These are phyloP conservation scores for Tetramorium alpestre DNA, from an alignment of 1,140 invertebrate species.

Conservation along the genomic window DNA sequence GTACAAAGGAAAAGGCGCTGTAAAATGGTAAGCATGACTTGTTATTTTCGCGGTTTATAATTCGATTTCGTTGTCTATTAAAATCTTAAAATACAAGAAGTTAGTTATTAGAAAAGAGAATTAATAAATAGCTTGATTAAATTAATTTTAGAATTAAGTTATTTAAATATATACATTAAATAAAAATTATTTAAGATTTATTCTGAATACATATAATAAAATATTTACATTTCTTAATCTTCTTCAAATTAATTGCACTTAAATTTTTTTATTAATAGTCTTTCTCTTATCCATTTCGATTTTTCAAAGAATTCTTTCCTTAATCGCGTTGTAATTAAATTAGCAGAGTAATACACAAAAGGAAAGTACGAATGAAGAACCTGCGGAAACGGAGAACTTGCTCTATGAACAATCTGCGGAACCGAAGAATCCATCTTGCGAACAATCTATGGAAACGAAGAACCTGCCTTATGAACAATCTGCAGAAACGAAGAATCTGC, in stretches of 20 bases:
- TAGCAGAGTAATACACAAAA: constrained; percentile 74
- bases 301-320: background rate
- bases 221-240: background rate
- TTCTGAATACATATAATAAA: background rate
- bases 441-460: constrained; percentile 74
- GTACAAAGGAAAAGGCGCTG: constrained; percentile 2
- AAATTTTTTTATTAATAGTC: background rate
- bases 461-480: constrained; percentile 73
- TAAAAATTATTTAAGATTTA: background rate
- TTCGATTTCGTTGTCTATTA: background rate
- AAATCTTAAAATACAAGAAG: background rate
- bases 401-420: background rate
- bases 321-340: constrained; percentile 4
- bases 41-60: background rate
- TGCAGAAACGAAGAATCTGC: constrained; percentile 71
- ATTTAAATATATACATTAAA: background rate
- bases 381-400: no score
- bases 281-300: background rate
- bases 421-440: constrained; percentile 76
- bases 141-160: background rate
- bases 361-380: constrained; percentile 68
- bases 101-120: background rate
- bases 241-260: background rate
- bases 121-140: background rate
- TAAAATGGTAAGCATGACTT: constrained; percentile 8